These are phyloP conservation scores for Chloromyia formosa DNA, from an alignment of 2,888 invertebrate species.

Conservation along the genomic window DNA sequence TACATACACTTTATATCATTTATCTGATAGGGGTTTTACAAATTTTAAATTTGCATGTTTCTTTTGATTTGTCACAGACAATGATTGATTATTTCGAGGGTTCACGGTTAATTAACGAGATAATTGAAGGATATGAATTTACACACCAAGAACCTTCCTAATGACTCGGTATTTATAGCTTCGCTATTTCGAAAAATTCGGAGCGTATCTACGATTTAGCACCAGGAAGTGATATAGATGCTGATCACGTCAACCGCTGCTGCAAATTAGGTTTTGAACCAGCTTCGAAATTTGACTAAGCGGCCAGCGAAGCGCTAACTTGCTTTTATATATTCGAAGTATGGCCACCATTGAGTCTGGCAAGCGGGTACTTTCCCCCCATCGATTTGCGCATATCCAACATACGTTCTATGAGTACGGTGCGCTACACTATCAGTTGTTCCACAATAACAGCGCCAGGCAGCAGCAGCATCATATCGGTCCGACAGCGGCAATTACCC, in stretches of 20 bases:
- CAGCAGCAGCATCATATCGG: background rate
- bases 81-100: background rate
- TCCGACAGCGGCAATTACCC: background rate
- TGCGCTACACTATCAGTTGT: no score
- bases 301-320: conserved; percentile 23
- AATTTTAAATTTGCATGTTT: background rate
- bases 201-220: conserved; percentile 3
- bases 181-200: background rate
- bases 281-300: conserved; percentile 41
- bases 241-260: conserved; percentile 11
- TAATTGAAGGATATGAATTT: background rate
- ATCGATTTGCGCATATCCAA: conserved; percentile 2
- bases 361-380: conserved; percentile 33
- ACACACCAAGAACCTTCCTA: background rate
- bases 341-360: background rate
- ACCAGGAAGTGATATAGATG: background rate
- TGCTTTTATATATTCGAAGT: conserved; percentile 40
- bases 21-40: background rate
- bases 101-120: background rate
- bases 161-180: background rate
- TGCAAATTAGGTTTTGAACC: background rate
- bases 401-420: no score
- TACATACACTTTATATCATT: conserved; percentile 13
- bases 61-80: background rate
- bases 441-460: background rate